Base-by-base conservation (phyloP, 2,888 invertebrate species). In the Subacronicta megacephala region DNA sequence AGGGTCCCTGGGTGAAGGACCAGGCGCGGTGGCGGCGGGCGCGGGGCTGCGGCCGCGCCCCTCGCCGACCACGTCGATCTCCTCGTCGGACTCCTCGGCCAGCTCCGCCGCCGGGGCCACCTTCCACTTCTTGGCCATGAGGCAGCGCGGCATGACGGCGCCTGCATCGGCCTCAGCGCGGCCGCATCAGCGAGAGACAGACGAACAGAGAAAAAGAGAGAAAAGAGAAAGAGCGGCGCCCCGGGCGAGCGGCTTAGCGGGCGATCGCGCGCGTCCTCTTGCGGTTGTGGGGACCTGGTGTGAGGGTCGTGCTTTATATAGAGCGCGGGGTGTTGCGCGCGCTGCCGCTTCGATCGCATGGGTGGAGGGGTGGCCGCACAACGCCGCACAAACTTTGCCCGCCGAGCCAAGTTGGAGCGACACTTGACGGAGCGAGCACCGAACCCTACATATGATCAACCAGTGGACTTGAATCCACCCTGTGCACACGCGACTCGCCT, bases 41-140 rank as follows among this genome's bases (percentile, higher is more conserved):
- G 93, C 93, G 78, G 93, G 93, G 89, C 94, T 94, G 78, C 90
- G 89, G 87, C 91, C 92, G 89, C 93, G 92, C 90, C 97, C 97
- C 86, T 97, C 97, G 72, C 97, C 97, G 78, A 97, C 97, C 86
- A 97, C 97, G 95, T 97, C 97, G 94, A 97, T 97, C 95, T 97
- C 97, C 93, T 97, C 97, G 77, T 96, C 93, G 69, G 92, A 91
- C 95, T 93, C 93, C 78, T 96, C 96, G 76, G 95, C 96, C 87
- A 95, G 95, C 91, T 90, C 95, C 90, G 89, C 90, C 88, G 85
- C 90, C 86, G 89, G 88, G 86, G 88, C 92, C 90, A 96, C 97
- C 96, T 98, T 98, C 97, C 98, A 98, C 95, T 98, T 98, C 95
- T 98, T 98, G 86, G 98, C 98, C 98, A 98, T 98, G 93, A 98